Percentiles rank a stretch among this genome's conserved stretches.
Evolutionary conservation across 1,140 invertebrate genomes (phyloP).

Genomic region (Venustaconcha ellipsiformis): DNA sequence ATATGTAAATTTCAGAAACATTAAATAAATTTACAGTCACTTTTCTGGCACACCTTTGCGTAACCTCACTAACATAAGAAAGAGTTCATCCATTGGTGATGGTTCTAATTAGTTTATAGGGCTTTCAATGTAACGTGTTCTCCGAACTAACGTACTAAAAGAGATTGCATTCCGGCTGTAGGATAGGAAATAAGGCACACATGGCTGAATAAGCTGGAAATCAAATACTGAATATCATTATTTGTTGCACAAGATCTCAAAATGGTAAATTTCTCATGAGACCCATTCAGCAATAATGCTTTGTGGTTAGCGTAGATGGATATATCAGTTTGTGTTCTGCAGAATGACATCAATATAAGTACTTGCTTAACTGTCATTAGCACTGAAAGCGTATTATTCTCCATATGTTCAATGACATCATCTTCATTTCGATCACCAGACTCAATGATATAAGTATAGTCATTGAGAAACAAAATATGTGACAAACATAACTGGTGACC

Average conservation of each 20-base stretch:
- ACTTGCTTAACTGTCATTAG: neutral
- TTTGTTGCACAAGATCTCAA: neutral
- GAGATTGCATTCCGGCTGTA: constrained; percentile 3
- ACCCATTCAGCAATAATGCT: neutral
- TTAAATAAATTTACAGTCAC: constrained; percentile 1
- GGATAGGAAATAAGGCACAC: constrained; percentile 6
- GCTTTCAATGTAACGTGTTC: no score
- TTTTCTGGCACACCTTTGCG: neutral
- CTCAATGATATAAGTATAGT: neutral
- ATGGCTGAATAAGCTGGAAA: constrained; percentile 1
- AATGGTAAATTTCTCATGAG: neutral
- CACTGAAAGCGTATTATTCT: no score
- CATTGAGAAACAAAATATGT: neutral
- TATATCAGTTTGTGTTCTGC: neutral
- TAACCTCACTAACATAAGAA: no score
- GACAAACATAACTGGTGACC: neutral
- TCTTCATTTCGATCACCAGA: neutral
- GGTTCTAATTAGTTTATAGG: no score
- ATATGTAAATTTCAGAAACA: constrained; percentile 4
- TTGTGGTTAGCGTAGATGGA: constrained; percentile 5
- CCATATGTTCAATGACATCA: no score
- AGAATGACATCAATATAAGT: constrained; percentile 7
- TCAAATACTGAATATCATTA: neutral
- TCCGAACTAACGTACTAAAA: no score
- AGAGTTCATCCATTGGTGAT: no score